Evolutionary conservation across 2,797 vertebrate genomes (phyloP).

Genomic region (Borostomias antarcticus): DNA sequence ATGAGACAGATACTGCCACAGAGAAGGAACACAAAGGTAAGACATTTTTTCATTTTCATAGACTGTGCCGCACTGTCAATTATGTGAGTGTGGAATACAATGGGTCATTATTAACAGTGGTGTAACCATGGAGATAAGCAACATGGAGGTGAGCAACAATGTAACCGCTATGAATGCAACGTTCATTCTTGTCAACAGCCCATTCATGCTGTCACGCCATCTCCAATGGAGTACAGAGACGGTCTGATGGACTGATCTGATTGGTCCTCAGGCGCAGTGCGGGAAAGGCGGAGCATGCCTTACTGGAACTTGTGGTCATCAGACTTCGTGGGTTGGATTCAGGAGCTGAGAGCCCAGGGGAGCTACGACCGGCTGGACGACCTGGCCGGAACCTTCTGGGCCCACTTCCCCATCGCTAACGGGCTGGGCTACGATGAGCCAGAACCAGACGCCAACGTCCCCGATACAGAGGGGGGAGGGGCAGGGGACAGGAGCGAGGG

Average conservation of each 20-base stretch:
- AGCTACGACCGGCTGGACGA: slow-evolving; percentile 53
- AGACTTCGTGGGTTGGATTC: slow-evolving; percentile 66
- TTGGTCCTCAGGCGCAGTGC: slow-evolving; percentile 14
- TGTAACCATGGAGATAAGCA: too few relatives aligned
- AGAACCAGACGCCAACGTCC: slow-evolving; percentile 23
- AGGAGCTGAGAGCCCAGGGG: slow-evolving; percentile 56
- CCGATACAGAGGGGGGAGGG: slow-evolving; percentile 33
- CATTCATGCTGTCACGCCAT: not conserved
- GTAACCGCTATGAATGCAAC: too few relatives aligned
- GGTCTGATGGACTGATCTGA: not conserved
- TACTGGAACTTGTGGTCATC: slow-evolving; percentile 68
- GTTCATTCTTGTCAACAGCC: not conserved
- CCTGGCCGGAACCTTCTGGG: slow-evolving; percentile 64
- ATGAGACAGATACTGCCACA: not conserved
- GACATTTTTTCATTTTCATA: not conserved
- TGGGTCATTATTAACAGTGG: too few relatives aligned
- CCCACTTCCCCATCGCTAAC: slow-evolving; percentile 62
- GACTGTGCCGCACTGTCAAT: too few relatives aligned
- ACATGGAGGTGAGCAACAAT: too few relatives aligned
- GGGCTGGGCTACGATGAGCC: slow-evolving; percentile 58
- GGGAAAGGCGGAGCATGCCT: slow-evolving; percentile 50
- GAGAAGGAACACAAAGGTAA: slow-evolving; percentile 24
- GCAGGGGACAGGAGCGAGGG: too few relatives aligned
- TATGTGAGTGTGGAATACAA: too few relatives aligned
- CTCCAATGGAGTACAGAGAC: too few relatives aligned